These are phyloP conservation scores for Sebastes iracundus DNA, from an alignment of 2,797 vertebrate species.

Conservation along the genomic window DNA sequence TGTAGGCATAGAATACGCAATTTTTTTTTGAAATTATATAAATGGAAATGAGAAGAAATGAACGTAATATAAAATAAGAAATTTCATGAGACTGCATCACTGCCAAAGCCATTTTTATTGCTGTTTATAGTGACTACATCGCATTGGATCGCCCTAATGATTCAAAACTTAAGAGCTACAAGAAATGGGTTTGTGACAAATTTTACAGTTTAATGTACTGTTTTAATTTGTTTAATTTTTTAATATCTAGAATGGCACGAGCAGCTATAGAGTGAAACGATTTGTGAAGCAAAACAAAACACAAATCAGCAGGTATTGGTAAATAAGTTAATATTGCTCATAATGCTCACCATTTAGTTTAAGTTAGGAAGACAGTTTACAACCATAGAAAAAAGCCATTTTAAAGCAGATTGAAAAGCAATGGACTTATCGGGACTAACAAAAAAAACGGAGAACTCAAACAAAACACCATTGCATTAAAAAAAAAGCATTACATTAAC, in stretches of 20 bases:
- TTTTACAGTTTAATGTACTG: slow-evolving; percentile 37
- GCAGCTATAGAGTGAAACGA: slow-evolving; percentile 37
- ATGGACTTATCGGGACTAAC: slow-evolving; percentile 27
- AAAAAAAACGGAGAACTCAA: slow-evolving; percentile 19
- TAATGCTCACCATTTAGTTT: slow-evolving; percentile 57
- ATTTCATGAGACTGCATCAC: slow-evolving; percentile 33
- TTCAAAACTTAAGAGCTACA: slow-evolving; percentile 33
- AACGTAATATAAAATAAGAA: not conserved
- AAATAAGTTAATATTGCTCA: slow-evolving; percentile 75
- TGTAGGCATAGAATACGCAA: not conserved
- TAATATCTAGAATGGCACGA: slow-evolving; percentile 31
- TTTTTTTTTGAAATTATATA: not conserved
- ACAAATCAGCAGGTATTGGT: slow-evolving; percentile 45
- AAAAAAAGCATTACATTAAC: slow-evolving; percentile 22
- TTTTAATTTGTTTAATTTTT: slow-evolving; percentile 7
- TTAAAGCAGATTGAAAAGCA: slow-evolving; percentile 59
- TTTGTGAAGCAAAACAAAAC: slow-evolving; percentile 57
- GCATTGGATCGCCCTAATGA: slow-evolving; percentile 21
- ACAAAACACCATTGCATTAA: slow-evolving; percentile 28
- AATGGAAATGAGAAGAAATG: not conserved
- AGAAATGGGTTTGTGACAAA: slow-evolving; percentile 22
- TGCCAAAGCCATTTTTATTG: slow-evolving; percentile 64
- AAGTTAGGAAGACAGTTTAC: slow-evolving; percentile 72
- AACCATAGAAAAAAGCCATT: slow-evolving; percentile 55
- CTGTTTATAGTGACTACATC: slow-evolving; percentile 47